Percentiles rank a stretch among this genome's conserved stretches.
Conservation (phyloP, 2,113 vertebrate species). For the Todiramphus chloris region DNA sequence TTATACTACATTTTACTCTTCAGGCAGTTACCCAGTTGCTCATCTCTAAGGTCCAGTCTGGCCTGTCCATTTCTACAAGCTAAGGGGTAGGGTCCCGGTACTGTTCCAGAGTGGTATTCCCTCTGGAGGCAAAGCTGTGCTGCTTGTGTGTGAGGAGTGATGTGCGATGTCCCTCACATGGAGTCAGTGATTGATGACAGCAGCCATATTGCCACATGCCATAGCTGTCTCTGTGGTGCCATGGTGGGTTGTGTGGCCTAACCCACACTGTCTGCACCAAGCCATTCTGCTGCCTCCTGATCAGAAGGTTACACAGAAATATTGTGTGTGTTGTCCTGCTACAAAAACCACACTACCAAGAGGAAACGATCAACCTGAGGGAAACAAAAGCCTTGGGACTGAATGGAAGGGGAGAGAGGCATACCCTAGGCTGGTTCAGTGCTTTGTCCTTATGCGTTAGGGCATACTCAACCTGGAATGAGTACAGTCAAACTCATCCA, state of each 20-base stretch:
- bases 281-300: not conserved
- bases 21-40: not conserved
- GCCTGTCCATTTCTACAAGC: not conserved
- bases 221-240: not conserved
- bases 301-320: not conserved
- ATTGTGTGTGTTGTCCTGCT: not conserved
- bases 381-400: not conserved
- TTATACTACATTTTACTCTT: not conserved
- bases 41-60: not conserved
- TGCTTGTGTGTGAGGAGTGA: not conserved
- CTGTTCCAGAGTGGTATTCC: not conserved
- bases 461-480: not conserved
- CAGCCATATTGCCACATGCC: not conserved
- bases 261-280: not conserved
- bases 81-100: not conserved
- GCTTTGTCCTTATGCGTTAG: not conserved
- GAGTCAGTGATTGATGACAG: not conserved
- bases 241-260: not conserved
- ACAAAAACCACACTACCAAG: not conserved
- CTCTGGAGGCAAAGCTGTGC: not conserved
- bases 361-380: not conserved
- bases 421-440: not conserved
- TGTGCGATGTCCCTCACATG: not conserved
- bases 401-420: not conserved
- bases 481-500: not conserved